Conservation (phyloP, 2,888 invertebrate species). For the Polydrusus cervinus region DNA sequence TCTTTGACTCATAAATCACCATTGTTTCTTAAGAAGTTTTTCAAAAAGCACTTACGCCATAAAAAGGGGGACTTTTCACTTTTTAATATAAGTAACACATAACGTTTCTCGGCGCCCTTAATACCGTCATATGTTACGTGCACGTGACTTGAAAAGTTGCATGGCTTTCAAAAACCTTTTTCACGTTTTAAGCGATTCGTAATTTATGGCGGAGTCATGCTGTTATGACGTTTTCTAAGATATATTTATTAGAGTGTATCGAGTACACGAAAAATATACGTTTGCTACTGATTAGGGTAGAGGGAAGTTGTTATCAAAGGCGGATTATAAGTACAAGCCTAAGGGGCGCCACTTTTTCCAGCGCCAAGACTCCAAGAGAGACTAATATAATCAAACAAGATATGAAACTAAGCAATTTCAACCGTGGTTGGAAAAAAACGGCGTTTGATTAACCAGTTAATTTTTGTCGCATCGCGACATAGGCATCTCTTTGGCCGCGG, state of each 20-base stretch:
- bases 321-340: too few species aligned
- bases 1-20: slow-evolving; percentile 1
- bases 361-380: too few species aligned
- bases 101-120: slow-evolving; percentile 11
- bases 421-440: too few species aligned
- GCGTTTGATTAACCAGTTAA: too few species aligned
- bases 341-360: too few species aligned
- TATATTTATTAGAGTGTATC: slow-evolving; percentile 16
- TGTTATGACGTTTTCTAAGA: slow-evolving; percentile 16
- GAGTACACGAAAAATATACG: neutral
- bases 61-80: slow-evolving; percentile 6
- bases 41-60: slow-evolving; percentile 8
- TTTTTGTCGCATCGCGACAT: too few species aligned
- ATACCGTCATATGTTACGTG: neutral
- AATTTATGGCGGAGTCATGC: slow-evolving; percentile 7
- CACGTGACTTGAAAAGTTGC: slow-evolving; percentile 25
- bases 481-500: too few species aligned
- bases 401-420: too few species aligned
- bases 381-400: too few species aligned
- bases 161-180: slow-evolving; percentile 25
- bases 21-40: neutral
- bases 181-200: slow-evolving; percentile 11
- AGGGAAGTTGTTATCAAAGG: too few species aligned
- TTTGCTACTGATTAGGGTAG: too few species aligned
- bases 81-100: slow-evolving; percentile 27